Conservation (phyloP, 2,113 vertebrate genomes). For the Phylloscopus whistleri region DNA sequence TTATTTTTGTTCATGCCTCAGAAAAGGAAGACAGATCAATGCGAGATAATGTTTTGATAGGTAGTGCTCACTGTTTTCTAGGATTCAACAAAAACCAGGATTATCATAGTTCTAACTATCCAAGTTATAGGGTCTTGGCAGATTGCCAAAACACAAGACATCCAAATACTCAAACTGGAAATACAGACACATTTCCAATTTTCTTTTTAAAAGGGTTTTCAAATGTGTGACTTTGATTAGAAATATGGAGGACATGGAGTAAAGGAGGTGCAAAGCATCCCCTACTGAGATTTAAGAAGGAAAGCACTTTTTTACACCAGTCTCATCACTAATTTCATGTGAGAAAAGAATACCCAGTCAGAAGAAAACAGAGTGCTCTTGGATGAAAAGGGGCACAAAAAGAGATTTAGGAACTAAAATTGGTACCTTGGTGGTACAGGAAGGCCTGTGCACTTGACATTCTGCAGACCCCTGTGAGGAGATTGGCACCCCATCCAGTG, state of each 20-base stretch:
- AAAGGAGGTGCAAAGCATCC: background rate
- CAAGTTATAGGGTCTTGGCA: background rate
- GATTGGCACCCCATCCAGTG: background rate
- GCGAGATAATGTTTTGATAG: background rate
- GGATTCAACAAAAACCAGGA: background rate
- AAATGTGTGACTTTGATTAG: background rate
- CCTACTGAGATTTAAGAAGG: background rate
- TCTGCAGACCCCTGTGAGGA: background rate
- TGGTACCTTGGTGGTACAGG: background rate
- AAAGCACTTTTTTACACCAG: background rate
- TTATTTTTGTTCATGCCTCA: background rate
- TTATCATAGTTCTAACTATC: background rate
- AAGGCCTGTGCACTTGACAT: background rate
- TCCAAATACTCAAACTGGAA: background rate
- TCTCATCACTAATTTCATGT: background rate
- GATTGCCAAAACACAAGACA: background rate
- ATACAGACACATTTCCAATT: background rate
- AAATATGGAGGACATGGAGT: background rate
- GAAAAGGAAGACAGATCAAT: background rate
- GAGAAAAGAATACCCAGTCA: background rate
- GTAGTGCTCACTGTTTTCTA: background rate
- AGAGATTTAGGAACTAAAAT: background rate
- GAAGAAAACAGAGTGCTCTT: background rate
- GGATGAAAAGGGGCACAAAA: background rate
- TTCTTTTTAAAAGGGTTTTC: background rate